Evolutionary conservation across 2,888 invertebrate genomes (phyloP).

Genomic region (Campopleginae sp.): DNA sequence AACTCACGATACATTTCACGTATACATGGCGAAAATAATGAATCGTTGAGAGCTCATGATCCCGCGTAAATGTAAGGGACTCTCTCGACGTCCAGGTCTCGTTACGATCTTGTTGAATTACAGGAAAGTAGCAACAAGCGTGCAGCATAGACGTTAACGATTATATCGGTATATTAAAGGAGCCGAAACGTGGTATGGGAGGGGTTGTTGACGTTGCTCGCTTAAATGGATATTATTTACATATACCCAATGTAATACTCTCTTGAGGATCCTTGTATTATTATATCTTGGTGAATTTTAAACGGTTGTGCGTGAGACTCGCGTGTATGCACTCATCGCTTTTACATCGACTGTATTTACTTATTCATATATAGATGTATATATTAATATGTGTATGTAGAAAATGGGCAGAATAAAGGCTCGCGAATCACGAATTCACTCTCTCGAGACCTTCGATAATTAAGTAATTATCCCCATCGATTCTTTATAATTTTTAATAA

Average conservation of each 20-base stretch:
- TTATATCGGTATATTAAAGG: slow-evolving; percentile 47
- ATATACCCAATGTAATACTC: slow-evolving; percentile 65
- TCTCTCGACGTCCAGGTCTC: slow-evolving; percentile 62
- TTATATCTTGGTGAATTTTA: slow-evolving; percentile 66
- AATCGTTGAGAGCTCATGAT: slow-evolving; percentile 39
- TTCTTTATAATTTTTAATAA: slow-evolving; percentile 11
- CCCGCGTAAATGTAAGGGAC: slow-evolving; percentile 46
- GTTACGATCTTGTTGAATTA: slow-evolving; percentile 58
- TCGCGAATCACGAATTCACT: slow-evolving; percentile 44
- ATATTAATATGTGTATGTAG: slow-evolving; percentile 23
- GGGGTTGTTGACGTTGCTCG: slow-evolving; percentile 55
- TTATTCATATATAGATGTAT: slow-evolving; percentile 26
- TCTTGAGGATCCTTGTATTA: slow-evolving; percentile 60
- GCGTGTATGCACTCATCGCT: slow-evolving; percentile 67
- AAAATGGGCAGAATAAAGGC: not conserved
- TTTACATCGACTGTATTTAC: slow-evolving; percentile 49
- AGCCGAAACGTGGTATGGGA: slow-evolving; percentile 3
- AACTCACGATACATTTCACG: slow-evolving; percentile 14
- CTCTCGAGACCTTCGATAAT: slow-evolving; percentile 32
- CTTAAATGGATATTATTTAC: slow-evolving; percentile 68
- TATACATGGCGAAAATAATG: slow-evolving; percentile 2
- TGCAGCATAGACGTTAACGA: slow-evolving; percentile 53
- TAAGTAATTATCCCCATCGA: slow-evolving; percentile 54
- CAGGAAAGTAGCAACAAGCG: slow-evolving; percentile 47
- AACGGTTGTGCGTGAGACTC: slow-evolving; percentile 66